These are phyloP conservation scores for Pangasius mekongensis DNA, from an alignment of 2,797 vertebrate species.

Conservation along the genomic window DNA sequence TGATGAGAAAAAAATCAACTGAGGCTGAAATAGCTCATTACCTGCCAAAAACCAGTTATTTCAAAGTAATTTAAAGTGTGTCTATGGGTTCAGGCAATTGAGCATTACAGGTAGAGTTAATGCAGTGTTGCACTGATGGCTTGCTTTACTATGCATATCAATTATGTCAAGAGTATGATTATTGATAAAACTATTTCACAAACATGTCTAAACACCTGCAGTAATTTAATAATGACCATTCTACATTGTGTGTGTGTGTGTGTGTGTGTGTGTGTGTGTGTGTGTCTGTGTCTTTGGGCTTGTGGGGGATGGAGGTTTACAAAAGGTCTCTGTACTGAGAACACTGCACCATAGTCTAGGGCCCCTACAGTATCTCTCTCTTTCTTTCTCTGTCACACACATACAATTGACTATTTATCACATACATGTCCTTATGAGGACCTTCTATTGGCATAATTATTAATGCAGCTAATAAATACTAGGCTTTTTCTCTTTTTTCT, in stretches of 20 bases:
- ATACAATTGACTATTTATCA: not conserved
- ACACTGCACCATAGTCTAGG: not conserved
- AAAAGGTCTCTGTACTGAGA: conserved; percentile 1
- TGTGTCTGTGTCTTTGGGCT: not conserved
- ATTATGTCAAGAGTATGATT: too few species aligned
- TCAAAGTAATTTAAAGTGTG: not conserved
- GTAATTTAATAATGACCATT: too few species aligned
- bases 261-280: not conserved
- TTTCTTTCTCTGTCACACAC: not conserved
- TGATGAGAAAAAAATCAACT: conserved; percentile 24
- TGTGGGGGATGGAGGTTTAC: conserved; percentile 13
- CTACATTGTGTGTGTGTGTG: not conserved
- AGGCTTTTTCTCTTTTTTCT: not conserved
- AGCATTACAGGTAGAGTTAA: not conserved
- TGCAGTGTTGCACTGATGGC: not conserved
- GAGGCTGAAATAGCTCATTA: conserved; percentile 7
- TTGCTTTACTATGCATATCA: not conserved
- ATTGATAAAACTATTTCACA: too few species aligned
- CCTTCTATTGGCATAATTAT: too few species aligned
- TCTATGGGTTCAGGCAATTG: not conserved
- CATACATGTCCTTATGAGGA: not conserved
- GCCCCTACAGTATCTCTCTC: not conserved
- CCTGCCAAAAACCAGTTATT: not conserved
- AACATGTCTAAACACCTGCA: too few species aligned
- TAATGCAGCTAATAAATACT: too few species aligned